Evolutionary conservation across 2,113 vertebrate species (phyloP).

Genomic region (Sciurus niger): DNA sequence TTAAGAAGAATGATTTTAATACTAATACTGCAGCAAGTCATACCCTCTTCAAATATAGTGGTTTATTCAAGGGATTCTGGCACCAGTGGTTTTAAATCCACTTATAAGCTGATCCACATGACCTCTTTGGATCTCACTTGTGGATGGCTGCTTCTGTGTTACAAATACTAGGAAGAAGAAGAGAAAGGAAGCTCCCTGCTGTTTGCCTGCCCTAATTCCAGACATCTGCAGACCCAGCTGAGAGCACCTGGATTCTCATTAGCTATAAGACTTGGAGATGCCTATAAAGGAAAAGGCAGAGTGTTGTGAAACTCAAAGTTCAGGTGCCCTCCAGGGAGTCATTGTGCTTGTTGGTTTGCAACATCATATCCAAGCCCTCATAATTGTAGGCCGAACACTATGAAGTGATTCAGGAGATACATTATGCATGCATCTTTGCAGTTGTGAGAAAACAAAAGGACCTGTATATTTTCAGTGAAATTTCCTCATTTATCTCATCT

Average conservation of each 20-base stretch:
- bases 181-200: no score
- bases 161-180: background rate
- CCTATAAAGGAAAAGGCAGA: background rate
- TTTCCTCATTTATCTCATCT: background rate
- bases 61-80: background rate
- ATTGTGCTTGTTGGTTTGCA: background rate
- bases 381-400: background rate
- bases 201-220: background rate
- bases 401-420: background rate
- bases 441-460: background rate
- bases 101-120: background rate
- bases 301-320: background rate
- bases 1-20: background rate
- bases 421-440: background rate
- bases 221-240: background rate
- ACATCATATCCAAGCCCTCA: background rate
- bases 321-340: background rate
- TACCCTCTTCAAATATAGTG: rapidly evolving
- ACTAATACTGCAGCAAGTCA: background rate
- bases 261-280: background rate
- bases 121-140: background rate
- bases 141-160: background rate
- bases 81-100: background rate
- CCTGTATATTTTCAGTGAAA: background rate
- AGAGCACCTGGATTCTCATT: background rate